Percentiles rank a stretch among this genome's conserved stretches.
These are phyloP conservation scores for Ailurus styani DNA, from an alignment of 2,113 vertebrate species.

Conservation along the genomic window DNA sequence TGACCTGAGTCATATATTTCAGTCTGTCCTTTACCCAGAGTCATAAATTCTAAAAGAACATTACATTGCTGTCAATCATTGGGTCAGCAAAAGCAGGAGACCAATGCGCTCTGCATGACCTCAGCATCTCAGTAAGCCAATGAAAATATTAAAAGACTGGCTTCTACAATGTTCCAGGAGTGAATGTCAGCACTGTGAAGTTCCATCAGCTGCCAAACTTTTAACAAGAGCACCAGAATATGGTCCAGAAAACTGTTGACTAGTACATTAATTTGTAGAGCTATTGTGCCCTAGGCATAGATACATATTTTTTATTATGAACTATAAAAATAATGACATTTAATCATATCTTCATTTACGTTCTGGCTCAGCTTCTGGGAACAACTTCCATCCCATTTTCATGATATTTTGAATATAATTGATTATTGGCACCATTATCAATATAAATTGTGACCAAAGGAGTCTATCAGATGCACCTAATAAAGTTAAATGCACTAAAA, in stretches of 20 bases:
- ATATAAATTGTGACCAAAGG: constrained; percentile 6
- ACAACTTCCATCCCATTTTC: neutral
- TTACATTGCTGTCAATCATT: neutral
- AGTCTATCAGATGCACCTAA: constrained; percentile 49
- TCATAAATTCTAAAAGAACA: neutral
- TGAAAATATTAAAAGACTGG: constrained; percentile 46
- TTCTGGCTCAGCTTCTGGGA: constrained; percentile 60
- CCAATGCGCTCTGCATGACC: constrained; percentile 18
- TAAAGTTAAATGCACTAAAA: constrained; percentile 78
- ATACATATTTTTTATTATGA: constrained; percentile 61
- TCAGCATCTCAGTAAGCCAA: constrained; percentile 55
- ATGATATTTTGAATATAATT: constrained; percentile 54
- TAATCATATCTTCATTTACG: constrained; percentile 73
- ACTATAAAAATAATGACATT: constrained; percentile 58
- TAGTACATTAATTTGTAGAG: constrained; percentile 62
- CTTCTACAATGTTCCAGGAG: constrained; percentile 51
- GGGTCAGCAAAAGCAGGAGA: neutral
- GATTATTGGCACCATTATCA: constrained; percentile 64
- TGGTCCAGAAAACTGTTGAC: constrained; percentile 55
- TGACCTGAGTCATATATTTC: neutral
- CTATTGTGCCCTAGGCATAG: neutral
- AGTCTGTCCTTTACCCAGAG: neutral
- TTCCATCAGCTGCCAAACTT: constrained; percentile 61
- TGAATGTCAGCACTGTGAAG: constrained; percentile 59
- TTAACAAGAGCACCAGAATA: constrained; percentile 28